These are phyloP conservation scores for Andrena haemorrhoa DNA, from an alignment of 2,888 invertebrate genomes.

Conservation along the genomic window DNA sequence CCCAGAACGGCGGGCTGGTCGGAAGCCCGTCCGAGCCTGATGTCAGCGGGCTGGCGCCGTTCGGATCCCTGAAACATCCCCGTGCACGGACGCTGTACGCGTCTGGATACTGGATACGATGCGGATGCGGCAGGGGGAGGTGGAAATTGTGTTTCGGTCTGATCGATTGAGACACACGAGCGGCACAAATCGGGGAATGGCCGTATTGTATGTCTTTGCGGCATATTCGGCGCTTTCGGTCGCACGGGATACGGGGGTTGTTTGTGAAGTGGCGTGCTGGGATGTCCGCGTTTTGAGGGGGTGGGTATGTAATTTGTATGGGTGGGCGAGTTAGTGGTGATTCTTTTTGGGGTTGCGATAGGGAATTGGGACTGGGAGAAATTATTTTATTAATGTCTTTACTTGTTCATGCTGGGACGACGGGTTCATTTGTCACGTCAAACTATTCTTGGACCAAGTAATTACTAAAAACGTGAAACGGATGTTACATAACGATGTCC, in stretches of 20 bases:
- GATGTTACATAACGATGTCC: not conserved
- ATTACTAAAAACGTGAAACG: not conserved
- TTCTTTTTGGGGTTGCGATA: no score
- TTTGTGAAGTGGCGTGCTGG: not conserved
- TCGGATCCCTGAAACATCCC: constrained; percentile 88
- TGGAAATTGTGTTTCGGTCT: constrained; percentile 8
- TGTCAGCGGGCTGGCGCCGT: constrained; percentile 85
- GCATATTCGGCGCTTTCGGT: not conserved
- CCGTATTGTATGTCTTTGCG: not conserved
- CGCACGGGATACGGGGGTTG: no score
- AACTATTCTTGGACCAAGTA: not conserved
- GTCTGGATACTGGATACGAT: constrained; percentile 20
- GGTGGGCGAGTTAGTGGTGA: no score
- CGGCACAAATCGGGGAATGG: not conserved
- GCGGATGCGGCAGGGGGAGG: not conserved
- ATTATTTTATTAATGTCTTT: no score
- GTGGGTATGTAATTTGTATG: not conserved
- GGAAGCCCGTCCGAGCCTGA: constrained; percentile 79
- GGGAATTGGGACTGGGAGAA: no score
- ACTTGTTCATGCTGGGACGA: no score
- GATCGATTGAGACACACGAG: constrained; percentile 8
- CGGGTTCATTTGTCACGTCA: not conserved
- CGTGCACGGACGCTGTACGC: constrained; percentile 9
- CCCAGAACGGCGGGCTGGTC: constrained; percentile 92
- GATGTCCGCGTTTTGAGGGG: not conserved